Conservation (phyloP, 2,113 vertebrate species). For the Microtus richardsoni region DNA sequence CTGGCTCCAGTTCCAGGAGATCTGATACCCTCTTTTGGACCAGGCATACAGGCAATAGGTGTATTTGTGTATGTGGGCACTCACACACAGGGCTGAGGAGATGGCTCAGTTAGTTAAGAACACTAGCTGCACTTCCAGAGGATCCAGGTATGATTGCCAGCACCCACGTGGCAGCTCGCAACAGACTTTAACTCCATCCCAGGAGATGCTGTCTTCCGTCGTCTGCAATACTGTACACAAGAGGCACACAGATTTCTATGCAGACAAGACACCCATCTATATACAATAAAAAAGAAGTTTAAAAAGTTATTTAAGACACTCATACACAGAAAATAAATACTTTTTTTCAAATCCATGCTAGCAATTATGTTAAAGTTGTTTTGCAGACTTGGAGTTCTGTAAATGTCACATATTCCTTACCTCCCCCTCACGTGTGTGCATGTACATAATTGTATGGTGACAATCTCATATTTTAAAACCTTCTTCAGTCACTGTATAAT, state of each 20-base stretch:
- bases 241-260: background rate
- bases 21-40: background rate
- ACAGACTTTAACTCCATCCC: background rate
- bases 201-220: background rate
- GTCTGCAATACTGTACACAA: background rate
- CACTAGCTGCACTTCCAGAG: background rate
- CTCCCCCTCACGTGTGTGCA: background rate
- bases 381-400: background rate
- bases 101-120: background rate
- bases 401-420: background rate
- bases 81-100: background rate
- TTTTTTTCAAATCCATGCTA: background rate
- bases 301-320: background rate
- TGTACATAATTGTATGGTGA: background rate
- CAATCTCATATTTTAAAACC: slow-evolving; percentile 33
- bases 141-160: no score
- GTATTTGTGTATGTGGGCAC: background rate
- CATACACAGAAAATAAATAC: background rate
- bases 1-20: background rate
- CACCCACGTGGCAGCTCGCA: background rate
- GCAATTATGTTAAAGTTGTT: background rate
- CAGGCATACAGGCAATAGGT: background rate
- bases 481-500: background rate
- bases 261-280: background rate
- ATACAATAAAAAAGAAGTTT: background rate